A percentile compares a stretch with the other conserved stretches of the same genome.
Conservation (phyloP, 2,113 vertebrate genomes). For the Orthonyx spaldingii region DNA sequence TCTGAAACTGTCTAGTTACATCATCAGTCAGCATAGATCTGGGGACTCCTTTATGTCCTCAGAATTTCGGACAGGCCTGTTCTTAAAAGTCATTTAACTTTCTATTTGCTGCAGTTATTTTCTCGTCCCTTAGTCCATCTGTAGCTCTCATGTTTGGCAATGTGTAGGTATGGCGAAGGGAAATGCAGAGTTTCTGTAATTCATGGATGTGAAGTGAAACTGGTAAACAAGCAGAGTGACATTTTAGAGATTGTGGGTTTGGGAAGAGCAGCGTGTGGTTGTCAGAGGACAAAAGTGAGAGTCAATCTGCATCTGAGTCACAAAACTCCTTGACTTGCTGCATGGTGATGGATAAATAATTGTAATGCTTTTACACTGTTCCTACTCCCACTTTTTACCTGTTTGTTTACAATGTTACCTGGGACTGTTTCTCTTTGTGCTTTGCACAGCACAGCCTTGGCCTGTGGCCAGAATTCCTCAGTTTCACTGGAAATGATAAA, state of each 20-base stretch:
- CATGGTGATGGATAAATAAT: neutral
- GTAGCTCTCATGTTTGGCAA: neutral
- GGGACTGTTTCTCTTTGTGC: neutral
- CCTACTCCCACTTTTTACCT: neutral
- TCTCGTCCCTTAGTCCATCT: neutral
- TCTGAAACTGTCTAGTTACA: neutral
- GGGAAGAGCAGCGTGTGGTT: neutral
- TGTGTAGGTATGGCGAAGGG: accelerated
- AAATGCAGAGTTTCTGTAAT: neutral
- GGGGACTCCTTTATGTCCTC: neutral
- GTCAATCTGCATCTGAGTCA: neutral
- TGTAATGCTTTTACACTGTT: neutral
- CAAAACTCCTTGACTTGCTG: neutral
- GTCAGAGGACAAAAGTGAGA: neutral
- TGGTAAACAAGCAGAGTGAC: neutral
- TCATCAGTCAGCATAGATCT: neutral
- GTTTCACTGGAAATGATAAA: neutral
- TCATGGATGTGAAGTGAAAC: neutral
- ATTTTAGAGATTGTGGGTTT: neutral
- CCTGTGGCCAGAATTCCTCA: neutral
- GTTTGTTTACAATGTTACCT: neutral
- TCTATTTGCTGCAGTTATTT: neutral
- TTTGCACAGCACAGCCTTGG: neutral
- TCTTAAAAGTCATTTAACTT: neutral
- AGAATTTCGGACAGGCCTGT: neutral